Evolutionary conservation across 2,797 vertebrate genomes (phyloP).

Genomic region (Sparus aurata): DNA sequence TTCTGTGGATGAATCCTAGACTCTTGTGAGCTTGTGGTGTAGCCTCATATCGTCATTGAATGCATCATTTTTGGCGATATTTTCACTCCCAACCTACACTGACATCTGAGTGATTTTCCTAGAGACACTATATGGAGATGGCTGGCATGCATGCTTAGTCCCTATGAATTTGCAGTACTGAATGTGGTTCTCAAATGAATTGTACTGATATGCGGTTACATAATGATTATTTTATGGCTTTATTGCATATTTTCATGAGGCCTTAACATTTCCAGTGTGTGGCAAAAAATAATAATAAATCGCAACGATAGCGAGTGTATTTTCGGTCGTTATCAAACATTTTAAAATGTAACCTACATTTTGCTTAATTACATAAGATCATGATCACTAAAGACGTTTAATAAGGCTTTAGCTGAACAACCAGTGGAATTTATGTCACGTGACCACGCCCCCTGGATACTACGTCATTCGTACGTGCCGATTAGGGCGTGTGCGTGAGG

Average conservation of each 20-base stretch:
- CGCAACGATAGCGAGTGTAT: accelerated
- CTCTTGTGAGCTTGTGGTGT: neutral
- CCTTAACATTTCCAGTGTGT: neutral
- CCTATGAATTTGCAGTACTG: neutral
- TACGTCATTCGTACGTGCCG: conserved; percentile 74
- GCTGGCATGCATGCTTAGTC: neutral
- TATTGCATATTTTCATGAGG: neutral
- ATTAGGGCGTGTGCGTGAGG: conserved; percentile 60
- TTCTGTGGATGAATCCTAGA: neutral
- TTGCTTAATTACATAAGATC: neutral
- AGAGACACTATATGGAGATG: neutral
- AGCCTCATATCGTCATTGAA: neutral
- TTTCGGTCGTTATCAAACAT: neutral
- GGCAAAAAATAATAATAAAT: no score
- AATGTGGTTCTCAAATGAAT: neutral
- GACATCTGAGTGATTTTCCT: neutral
- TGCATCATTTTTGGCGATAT: neutral
- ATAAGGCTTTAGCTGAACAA: neutral
- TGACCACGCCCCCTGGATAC: conserved; percentile 57
- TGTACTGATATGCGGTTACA: neutral
- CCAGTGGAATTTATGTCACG: neutral
- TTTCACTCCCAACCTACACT: neutral
- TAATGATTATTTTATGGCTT: neutral
- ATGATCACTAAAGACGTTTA: neutral
- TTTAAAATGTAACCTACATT: neutral